phyloP scores from a whole-genome alignment of 2,797 vertebrate species.

The Megaceryle alcyon region DNA sequence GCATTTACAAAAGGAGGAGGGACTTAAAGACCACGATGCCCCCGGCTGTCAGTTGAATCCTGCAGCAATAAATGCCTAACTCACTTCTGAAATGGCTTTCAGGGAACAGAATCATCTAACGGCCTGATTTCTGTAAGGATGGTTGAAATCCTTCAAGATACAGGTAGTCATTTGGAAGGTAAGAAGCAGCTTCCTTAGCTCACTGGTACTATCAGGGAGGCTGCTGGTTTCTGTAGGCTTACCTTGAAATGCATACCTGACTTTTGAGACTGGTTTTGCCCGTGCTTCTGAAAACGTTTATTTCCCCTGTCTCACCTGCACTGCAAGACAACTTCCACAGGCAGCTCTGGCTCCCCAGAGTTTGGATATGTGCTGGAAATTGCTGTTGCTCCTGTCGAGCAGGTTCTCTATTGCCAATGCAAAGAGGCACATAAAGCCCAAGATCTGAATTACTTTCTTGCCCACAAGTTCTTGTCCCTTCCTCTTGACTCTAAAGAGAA shows the following conservation, averaged over 20 bases:
- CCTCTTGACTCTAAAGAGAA: not conserved
- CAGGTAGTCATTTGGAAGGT: not conserved
- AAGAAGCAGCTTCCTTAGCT: not conserved
- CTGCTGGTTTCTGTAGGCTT: not conserved
- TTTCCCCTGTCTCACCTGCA: not conserved
- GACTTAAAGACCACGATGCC: not conserved
- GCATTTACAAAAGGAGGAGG: not conserved
- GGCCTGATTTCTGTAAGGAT: not conserved
- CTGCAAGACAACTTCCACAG: not conserved
- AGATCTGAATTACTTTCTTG: not conserved
- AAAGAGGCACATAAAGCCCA: not conserved
- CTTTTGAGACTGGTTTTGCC: not conserved
- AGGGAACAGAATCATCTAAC: not conserved
- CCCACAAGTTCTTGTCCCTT: not conserved
- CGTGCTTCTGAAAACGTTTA: not conserved
- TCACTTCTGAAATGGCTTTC: not conserved
- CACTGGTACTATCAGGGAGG: not conserved
- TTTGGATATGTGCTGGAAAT: not conserved
- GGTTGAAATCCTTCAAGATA: not conserved
- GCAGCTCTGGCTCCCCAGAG: not conserved
- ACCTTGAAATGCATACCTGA: not conserved
- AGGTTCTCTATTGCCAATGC: not conserved
- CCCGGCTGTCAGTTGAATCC: rapidly evolving
- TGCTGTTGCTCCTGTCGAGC: not conserved
- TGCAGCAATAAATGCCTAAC: not conserved